Evolutionary conservation across 2,797 vertebrate genomes (phyloP).

Genomic region (Scarus forsteni): DNA sequence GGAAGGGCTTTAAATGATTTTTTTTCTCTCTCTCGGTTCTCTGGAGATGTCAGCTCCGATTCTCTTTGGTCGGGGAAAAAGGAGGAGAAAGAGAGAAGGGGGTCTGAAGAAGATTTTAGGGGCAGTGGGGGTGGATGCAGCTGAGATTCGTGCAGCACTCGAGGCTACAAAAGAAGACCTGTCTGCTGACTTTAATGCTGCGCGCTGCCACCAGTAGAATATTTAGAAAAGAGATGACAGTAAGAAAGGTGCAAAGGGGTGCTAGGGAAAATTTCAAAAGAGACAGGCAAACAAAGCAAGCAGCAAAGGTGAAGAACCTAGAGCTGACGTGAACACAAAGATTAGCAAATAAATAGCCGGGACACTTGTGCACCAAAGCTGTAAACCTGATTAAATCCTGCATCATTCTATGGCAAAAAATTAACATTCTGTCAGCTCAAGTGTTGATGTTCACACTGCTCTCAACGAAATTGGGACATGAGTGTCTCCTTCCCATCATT

Average conservation of each 20-base stretch:
- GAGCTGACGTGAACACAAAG: constrained; percentile 13
- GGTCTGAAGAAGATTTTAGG: constrained; percentile 67
- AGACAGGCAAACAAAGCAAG: constrained; percentile 29
- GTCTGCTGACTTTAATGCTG: constrained; percentile 70
- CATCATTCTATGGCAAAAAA: constrained; percentile 28
- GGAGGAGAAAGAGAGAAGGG: constrained; percentile 42
- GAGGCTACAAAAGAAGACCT: constrained; percentile 73
- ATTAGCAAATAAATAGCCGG: constrained; percentile 25
- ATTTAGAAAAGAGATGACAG: constrained; percentile 34
- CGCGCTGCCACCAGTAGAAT: constrained; percentile 57
- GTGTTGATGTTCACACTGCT: constrained; percentile 57
- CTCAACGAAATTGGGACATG: constrained; percentile 73
- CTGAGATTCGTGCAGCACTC: constrained; percentile 64
- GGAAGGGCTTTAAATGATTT: constrained; percentile 71
- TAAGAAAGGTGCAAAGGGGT: constrained; percentile 10
- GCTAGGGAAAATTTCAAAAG: constrained; percentile 20
- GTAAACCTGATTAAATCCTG: constrained; percentile 32
- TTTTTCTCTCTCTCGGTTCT: constrained; percentile 55
- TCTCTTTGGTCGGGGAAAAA: constrained; percentile 57
- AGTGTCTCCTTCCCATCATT: constrained; percentile 75
- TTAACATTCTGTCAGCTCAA: constrained; percentile 60
- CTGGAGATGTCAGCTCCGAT: constrained; percentile 75
- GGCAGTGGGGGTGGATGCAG: constrained; percentile 30
- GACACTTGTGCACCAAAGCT: constrained; percentile 32
- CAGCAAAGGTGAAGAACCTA: constrained; percentile 34